Evolutionary conservation across 2,797 vertebrate genomes (phyloP), one percentile per base, ranked within the genome.

Genomic region (Sandelia bainsii): DNA sequence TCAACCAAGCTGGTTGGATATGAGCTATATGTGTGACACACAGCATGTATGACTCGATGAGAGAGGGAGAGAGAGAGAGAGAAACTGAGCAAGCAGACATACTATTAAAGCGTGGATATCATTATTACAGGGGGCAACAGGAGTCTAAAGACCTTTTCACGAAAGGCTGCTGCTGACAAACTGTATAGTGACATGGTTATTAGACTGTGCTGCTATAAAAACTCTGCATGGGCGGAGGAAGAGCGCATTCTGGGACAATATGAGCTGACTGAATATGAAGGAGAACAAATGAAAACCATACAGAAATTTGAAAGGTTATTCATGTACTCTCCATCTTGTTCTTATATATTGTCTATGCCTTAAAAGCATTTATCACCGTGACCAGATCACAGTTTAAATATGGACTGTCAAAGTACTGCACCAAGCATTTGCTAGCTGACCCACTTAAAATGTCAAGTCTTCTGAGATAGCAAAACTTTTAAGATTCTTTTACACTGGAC

Each of bases 381-480:
- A 76, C 49, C 22, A 25, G 37, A 76, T 71, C 53, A 2, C 52
- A 58, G 60, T 27, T 54, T 58, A 69, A 73, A 79, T 61, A 63
- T 16, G 59, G 49, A 71, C 34, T 7, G 14, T 52, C 56, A 61
- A 62, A 63, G 49, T 51, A 7, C 62, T n/a, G 44, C 54, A 66
- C n/a, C 13, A 48, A 56, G 39, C 49, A 42, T 58, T 68, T 45
- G 68, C 40, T 51, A 16, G 29, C 58, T 73, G 77, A 81, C 78
- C 72, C 56, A 88, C 64, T 83, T 88, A 71, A 75, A 62, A 77
- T 27, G 51, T 67, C 60, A 64, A 70, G 14, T 75, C 63, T 63
- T 67, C 17, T 25, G 46, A 69, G 45, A 59, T 6, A 25, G 23
- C 13, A 57, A 50, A 79, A 66, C 19, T 12, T 48, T 2, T 17